A percentile compares a stretch with the other conserved stretches of the same genome.
phyloP scores from a whole-genome alignment of 2,113 vertebrate genomes.

The Coptodon bakossiorum region DNA sequence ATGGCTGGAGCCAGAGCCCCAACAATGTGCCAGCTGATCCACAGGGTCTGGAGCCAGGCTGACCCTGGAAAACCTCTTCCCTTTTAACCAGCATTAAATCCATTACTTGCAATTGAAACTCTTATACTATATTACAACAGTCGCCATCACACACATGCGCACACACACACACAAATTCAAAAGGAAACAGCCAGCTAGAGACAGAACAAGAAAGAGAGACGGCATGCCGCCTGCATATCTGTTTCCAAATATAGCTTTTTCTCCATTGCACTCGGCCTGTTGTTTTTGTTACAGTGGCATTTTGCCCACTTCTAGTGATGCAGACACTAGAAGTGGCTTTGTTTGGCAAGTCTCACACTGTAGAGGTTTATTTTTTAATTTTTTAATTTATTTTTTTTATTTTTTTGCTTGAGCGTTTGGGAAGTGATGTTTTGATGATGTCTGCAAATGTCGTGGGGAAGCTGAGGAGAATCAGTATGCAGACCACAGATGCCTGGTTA shows the following conservation, averaged over 20 bases:
- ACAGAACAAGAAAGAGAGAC: neutral
- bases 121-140: slow-evolving; percentile 48
- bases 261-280: neutral
- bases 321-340: neutral
- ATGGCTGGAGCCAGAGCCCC: slow-evolving; percentile 59
- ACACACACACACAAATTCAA: neutral
- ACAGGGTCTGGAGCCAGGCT: slow-evolving; percentile 34
- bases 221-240: slow-evolving; percentile 21
- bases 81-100: slow-evolving; percentile 56
- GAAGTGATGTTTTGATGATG: slow-evolving; percentile 34
- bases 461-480: neutral
- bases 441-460: slow-evolving; percentile 15
- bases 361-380: neutral
- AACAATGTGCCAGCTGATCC: slow-evolving; percentile 61
- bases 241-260: slow-evolving; percentile 55
- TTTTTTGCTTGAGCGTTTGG: neutral
- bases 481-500: slow-evolving; percentile 16
- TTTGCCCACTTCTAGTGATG: slow-evolving; percentile 6
- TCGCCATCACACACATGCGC: slow-evolving; percentile 6
- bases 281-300: slow-evolving; percentile 38
- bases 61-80: slow-evolving; percentile 22
- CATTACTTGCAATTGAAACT: slow-evolving; percentile 51
- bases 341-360: neutral
- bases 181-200: neutral
- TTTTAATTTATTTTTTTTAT: neutral